Evolutionary conservation across 2,888 invertebrate genomes (phyloP), one percentile per base, ranked within the genome.

Genomic region (Amiota communis): DNA sequence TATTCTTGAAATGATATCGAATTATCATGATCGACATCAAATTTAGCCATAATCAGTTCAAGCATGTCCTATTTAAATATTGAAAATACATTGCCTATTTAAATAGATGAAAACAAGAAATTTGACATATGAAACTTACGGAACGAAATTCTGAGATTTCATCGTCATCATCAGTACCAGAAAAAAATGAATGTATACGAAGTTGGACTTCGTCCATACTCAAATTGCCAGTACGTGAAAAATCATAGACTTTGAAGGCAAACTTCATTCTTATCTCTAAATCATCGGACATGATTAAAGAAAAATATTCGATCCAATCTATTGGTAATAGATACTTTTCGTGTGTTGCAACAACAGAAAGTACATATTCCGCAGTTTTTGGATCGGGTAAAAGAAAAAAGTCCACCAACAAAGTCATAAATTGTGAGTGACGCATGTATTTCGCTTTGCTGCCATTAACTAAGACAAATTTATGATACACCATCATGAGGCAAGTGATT

Each of bases 11-110:
- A 93, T 15, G 93, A 94, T 36, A 96, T 93, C 73, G 93, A 91
- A 0, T 95, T 94, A 83, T 96, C 96, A 75, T 93, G 91, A 83
- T 96, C 95, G 0, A 91, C 76, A 82, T 96, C 96, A 92, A 95
- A 92, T 84, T 94, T 93, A 84, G 93, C 94, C 13, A 95, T 89
- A 80, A 94, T 90, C 20, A 93, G 92, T 80, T 94, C 94, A 0
- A 94, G 93, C 84, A 95, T 91, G 84, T 96, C 96, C 92, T 94
- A 49, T 0, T 51, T 70, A n/a, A 63, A 65, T 93, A 71, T 93
- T 11, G 59, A 53, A 13, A 6, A 53, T 20, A 4, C 11, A 17
- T 6, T 13, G n/a, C n/a, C n/a, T n/a, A 53, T 20, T 67, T 51
- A 2, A 20, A 63, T 49, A 3, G 8, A 59, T n/a, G n/a, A n/a